These are phyloP conservation scores for Hyposoter dolosus DNA, from an alignment of 2,888 invertebrate species.

Conservation along the genomic window DNA sequence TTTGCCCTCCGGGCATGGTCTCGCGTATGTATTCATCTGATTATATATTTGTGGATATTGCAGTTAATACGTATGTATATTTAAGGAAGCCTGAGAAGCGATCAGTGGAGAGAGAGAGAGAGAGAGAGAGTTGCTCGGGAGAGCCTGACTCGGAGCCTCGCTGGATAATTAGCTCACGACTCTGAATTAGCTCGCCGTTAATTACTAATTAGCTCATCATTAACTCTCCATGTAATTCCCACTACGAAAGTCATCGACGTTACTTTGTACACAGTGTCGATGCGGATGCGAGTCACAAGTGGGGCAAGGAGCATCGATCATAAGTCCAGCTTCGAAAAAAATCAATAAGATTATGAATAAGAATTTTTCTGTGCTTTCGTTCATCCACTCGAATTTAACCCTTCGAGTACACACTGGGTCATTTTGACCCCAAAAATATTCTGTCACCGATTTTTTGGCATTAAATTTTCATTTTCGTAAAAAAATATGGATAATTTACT, in stretches of 20 bases:
- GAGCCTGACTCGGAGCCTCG: slow-evolving; percentile 32
- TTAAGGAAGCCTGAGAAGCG: not conserved
- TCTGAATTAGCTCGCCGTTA: slow-evolving; percentile 60
- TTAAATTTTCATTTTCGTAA: too few species aligned
- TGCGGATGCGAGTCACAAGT: slow-evolving; percentile 69
- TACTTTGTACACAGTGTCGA: slow-evolving; percentile 69
- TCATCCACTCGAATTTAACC: not conserved
- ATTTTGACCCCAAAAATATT: too few species aligned
- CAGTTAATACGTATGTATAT: slow-evolving; percentile 12
- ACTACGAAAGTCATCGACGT: slow-evolving; percentile 40
- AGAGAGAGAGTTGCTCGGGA: slow-evolving; percentile 2
- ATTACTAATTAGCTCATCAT: slow-evolving; percentile 71
- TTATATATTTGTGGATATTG: not conserved
- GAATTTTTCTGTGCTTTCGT: not conserved
- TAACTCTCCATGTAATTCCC: slow-evolving; percentile 60
- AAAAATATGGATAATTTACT: too few species aligned
- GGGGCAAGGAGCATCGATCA: slow-evolving; percentile 37
- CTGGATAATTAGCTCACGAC: slow-evolving; percentile 60
- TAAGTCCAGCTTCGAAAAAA: slow-evolving; percentile 48
- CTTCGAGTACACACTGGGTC: too few species aligned
- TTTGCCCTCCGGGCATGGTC: not conserved
- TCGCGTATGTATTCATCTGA: not conserved
- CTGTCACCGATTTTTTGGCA: too few species aligned
- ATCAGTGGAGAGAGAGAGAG: slow-evolving; percentile 3
- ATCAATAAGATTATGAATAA: too few species aligned